A percentile compares a stretch with the other conserved stretches of the same genome.
Conservation (phyloP, 2,888 invertebrate genomes). For the Mythimna vitellina region DNA sequence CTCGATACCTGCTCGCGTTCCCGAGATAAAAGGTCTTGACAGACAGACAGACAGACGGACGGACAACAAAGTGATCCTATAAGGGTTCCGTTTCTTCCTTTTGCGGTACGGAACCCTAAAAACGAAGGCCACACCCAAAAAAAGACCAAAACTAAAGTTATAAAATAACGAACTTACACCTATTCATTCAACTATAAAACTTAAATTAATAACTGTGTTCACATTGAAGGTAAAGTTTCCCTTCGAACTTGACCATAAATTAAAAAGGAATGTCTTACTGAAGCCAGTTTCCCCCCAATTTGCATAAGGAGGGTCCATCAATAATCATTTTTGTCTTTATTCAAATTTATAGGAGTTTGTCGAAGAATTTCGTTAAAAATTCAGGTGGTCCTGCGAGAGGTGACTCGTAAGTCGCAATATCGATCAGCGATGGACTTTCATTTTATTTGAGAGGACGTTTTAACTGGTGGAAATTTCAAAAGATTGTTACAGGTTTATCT, state of each 20-base stretch:
- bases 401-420: constrained; percentile 39
- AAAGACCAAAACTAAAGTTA: constrained; percentile 21
- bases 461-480: constrained; percentile 5
- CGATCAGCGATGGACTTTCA: constrained; percentile 41
- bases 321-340: constrained; percentile 76
- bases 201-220: constrained; percentile 48
- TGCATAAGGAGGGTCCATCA: constrained; percentile 73
- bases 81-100: no score
- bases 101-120: not conserved
- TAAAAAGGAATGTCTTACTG: constrained; percentile 42
- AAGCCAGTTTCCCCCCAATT: constrained; percentile 60
- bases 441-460: constrained; percentile 40
- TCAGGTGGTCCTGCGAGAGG: constrained; percentile 57
- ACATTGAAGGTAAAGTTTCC: constrained; percentile 40
- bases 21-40: no score
- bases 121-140: constrained; percentile 3
- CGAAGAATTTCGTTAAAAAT: constrained; percentile 64
- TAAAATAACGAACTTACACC: constrained; percentile 30
- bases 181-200: constrained; percentile 44
- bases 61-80: no score
- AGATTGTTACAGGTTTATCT: not conserved
- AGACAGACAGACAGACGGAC: no score
- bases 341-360: constrained; percentile 72
- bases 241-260: constrained; percentile 57
- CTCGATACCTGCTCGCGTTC: no score